Conservation (phyloP, 2,113 vertebrate genomes). For the Myocastor coypus region DNA sequence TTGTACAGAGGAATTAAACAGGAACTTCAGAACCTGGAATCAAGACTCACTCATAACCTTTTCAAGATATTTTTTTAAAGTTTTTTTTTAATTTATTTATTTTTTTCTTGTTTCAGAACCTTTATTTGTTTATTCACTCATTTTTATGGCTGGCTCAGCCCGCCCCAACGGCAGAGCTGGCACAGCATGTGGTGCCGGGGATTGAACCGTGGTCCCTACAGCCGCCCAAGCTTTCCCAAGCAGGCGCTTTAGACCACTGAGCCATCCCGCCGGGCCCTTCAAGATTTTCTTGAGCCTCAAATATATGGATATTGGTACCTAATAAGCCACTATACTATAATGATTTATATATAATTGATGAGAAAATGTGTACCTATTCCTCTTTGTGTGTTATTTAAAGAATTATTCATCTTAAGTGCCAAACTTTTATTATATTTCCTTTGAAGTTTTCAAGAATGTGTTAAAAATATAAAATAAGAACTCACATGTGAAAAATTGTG, state of each 20-base stretch:
- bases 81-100: too few relatives aligned
- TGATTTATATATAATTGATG: neutral
- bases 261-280: too few relatives aligned
- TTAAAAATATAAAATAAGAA: conserved; percentile 35
- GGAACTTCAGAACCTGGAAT: neutral
- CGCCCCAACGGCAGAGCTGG: too few relatives aligned
- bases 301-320: neutral
- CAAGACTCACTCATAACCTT: neutral
- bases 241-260: too few relatives aligned
- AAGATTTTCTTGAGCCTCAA: conserved; percentile 36
- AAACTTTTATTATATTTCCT: neutral
- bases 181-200: too few relatives aligned
- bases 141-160: too few relatives aligned
- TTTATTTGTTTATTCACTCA: too few relatives aligned
- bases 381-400: neutral
- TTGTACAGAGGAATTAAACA: neutral
- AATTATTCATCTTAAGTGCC: neutral
- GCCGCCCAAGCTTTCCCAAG: too few relatives aligned
- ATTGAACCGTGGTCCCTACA: too few relatives aligned
- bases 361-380: neutral
- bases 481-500: neutral
- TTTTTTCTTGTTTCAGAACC: too few relatives aligned
- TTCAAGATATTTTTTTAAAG: too few relatives aligned
- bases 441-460: neutral
- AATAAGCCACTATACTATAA: neutral